phyloP scores from a whole-genome alignment of 2,113 vertebrate species.

The Ascaphus truei region DNA sequence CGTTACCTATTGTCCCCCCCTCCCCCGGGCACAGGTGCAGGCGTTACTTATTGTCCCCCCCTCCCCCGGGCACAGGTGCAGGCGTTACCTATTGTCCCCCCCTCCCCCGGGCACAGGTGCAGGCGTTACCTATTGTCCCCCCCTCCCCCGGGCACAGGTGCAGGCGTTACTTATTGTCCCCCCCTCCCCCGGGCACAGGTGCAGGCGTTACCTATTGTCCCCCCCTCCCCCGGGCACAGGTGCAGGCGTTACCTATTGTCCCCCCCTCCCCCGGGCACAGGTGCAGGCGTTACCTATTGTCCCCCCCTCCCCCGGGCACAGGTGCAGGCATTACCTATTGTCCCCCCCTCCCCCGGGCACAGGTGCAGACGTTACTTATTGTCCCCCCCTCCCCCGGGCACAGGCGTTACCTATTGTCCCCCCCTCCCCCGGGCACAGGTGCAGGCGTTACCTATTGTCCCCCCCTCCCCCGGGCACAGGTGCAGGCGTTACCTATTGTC shows the following conservation, averaged over 20 bases:
- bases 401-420: background rate
- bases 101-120: background rate
- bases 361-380: conserved; percentile 3
- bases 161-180: background rate
- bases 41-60: background rate
- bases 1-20: background rate
- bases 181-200: background rate
- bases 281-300: conserved; percentile 7
- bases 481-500: background rate
- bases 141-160: background rate
- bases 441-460: conserved; percentile 3
- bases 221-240: too few relatives aligned
- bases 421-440: background rate
- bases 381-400: too few relatives aligned
- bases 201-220: conserved; percentile 3
- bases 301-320: too few relatives aligned
- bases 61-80: background rate
- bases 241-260: background rate
- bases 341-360: background rate
- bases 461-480: too few relatives aligned
- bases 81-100: background rate
- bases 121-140: background rate
- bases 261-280: background rate
- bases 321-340: background rate
- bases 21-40: background rate